Conservation (phyloP, 2,113 vertebrate genomes). For the Mirza zaza region DNA sequence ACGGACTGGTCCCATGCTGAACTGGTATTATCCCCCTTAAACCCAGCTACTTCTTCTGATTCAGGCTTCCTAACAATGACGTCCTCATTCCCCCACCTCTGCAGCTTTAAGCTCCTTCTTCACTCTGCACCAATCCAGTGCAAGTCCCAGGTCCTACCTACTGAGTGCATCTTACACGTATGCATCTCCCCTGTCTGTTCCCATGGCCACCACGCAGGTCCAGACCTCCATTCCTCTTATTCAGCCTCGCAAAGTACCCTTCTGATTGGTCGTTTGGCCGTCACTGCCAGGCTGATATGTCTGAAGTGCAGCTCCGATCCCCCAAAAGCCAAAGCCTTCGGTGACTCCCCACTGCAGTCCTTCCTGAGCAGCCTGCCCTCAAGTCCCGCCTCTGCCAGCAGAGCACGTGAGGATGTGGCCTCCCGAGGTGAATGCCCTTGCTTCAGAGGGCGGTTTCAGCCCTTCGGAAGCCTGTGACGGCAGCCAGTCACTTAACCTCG, state of each 20-base stretch:
- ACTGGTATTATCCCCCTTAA: background rate
- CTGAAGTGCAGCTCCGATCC: background rate
- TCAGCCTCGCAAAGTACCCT: background rate
- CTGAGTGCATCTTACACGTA: accelerated
- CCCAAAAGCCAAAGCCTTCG: background rate
- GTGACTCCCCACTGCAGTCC: background rate
- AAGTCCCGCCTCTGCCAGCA: background rate
- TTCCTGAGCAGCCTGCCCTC: background rate
- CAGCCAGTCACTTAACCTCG: background rate
- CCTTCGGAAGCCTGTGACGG: background rate
- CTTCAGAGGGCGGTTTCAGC: background rate
- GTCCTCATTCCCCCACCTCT: accelerated
- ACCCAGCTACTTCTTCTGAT: background rate
- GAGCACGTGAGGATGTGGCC: accelerated
- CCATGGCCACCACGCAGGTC: accelerated
- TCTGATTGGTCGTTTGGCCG: too few relatives aligned
- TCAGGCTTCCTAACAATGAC: too few relatives aligned
- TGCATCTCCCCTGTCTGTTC: too few relatives aligned
- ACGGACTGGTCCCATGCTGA: accelerated
- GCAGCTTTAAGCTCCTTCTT: background rate
- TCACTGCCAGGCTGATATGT: background rate
- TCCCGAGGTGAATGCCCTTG: background rate
- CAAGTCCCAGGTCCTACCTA: background rate
- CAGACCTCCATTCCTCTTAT: background rate
- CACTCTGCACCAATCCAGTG: accelerated